A percentile compares a stretch with the other conserved stretches of the same genome.
Evolutionary conservation across 2,113 vertebrate species (phyloP).

Genomic region (Psammodynastes pulverulentus): DNA sequence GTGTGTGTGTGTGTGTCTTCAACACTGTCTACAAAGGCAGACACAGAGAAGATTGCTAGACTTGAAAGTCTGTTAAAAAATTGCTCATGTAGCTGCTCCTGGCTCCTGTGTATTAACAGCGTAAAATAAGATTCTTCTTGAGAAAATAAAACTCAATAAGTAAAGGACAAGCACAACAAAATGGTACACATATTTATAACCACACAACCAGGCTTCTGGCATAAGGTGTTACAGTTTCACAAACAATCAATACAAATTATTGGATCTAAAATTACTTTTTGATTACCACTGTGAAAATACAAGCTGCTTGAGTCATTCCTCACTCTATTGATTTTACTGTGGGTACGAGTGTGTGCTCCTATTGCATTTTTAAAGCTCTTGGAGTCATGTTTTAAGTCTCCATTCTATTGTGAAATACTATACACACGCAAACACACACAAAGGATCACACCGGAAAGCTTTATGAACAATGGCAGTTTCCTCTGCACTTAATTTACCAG

Average conservation of each 20-base stretch:
- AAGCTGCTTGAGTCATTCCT: slow-evolving; percentile 74
- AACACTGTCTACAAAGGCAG: neutral
- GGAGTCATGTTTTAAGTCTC: slow-evolving; percentile 58
- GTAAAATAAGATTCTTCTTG: slow-evolving; percentile 49
- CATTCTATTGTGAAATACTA: slow-evolving; percentile 55
- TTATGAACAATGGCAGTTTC: neutral
- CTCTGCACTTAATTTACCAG: neutral
- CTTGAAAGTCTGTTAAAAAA: slow-evolving; percentile 39
- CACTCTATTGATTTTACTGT: slow-evolving; percentile 81
- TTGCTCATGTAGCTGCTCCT: slow-evolving; percentile 32
- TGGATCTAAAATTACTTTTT: slow-evolving; percentile 91
- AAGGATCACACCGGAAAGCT: slow-evolving; percentile 37
- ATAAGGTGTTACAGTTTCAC: slow-evolving; percentile 67
- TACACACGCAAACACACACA: slow-evolving; percentile 19
- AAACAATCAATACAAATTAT: slow-evolving; percentile 84
- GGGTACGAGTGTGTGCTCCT: slow-evolving; percentile 44
- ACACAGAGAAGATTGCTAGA: neutral
- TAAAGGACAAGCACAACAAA: slow-evolving; percentile 47
- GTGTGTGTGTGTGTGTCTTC: neutral
- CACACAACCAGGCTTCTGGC: slow-evolving; percentile 59
- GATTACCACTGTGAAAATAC: slow-evolving; percentile 82
- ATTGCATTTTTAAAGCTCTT: slow-evolving; percentile 65
- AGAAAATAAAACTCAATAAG: slow-evolving; percentile 58
- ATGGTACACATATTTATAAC: slow-evolving; percentile 65
- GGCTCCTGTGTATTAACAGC: slow-evolving; percentile 21